These are phyloP conservation scores for Gymnodraco acuticeps DNA, from an alignment of 2,797 vertebrate genomes.

Conservation along the genomic window DNA sequence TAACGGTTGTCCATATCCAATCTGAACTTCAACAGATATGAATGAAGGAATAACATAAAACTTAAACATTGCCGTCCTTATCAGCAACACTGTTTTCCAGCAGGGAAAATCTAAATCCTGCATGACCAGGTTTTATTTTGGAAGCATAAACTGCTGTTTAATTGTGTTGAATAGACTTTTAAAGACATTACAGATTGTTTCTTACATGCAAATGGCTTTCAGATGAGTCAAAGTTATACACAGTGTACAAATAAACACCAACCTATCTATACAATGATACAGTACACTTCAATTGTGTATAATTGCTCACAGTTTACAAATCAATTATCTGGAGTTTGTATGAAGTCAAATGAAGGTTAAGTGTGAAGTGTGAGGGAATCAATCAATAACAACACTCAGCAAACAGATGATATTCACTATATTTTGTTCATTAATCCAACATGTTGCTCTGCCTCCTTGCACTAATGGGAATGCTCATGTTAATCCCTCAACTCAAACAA, in stretches of 20 bases:
- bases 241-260: background rate
- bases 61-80: background rate
- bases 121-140: background rate
- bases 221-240: background rate
- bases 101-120: background rate
- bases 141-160: background rate
- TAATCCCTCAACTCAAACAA: conserved; percentile 37
- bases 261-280: background rate
- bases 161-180: background rate
- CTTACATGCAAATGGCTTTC: background rate
- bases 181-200: background rate
- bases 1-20: background rate
- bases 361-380: conserved; percentile 23
- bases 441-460: conserved; percentile 14
- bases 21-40: background rate
- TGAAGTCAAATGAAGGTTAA: conserved; percentile 25
- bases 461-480: conserved; percentile 10
- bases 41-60: conserved; percentile 6
- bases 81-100: background rate
- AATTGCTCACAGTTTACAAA: background rate
- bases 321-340: conserved; percentile 16
- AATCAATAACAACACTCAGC: background rate
- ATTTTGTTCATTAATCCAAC: conserved; percentile 17
- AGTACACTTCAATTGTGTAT: background rate
- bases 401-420: background rate